These are phyloP conservation scores for Hippocampus abdominalis DNA, from an alignment of 2,113 vertebrate genomes.

Conservation along the genomic window DNA sequence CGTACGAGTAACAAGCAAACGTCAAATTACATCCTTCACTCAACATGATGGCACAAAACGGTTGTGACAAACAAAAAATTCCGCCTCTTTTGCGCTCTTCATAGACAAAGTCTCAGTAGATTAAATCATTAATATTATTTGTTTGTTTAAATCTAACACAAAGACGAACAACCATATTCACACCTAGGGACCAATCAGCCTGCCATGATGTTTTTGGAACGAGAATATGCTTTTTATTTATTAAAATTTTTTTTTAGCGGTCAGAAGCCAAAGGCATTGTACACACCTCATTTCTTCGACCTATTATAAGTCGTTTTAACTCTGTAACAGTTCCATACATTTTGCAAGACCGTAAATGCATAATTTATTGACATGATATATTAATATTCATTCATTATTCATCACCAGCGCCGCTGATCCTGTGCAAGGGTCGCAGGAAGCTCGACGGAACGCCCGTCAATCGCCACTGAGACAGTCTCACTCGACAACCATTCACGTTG, in stretches of 20 bases:
- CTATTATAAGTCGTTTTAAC: not conserved
- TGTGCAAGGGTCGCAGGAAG: not conserved
- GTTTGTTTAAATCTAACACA: not conserved
- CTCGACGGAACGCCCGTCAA: not conserved
- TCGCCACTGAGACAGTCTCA: not conserved
- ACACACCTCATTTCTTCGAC: not conserved
- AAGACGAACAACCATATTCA: too few species aligned
- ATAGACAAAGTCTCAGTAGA: not conserved
- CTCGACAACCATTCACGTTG: not conserved
- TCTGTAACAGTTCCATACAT: constrained; percentile 1
- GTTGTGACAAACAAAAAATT: not conserved
- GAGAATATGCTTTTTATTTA: not conserved
- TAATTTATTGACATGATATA: not conserved
- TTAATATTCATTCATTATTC: constrained; percentile 3
- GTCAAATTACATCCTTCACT: constrained; percentile 48
- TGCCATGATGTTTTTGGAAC: too few species aligned
- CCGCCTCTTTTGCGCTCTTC: not conserved
- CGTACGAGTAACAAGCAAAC: constrained; percentile 54
- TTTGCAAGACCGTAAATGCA: constrained; percentile 3
- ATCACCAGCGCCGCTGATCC: not conserved
- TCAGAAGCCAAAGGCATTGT: not conserved
- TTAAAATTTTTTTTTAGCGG: not conserved
- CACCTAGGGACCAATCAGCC: too few species aligned
- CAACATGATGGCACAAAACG: constrained; percentile 21
- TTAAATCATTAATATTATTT: not conserved